Percentiles rank a stretch among this genome's conserved stretches.
phyloP scores from a whole-genome alignment of 2,888 invertebrate genomes.

The Thereva nobilitata region DNA sequence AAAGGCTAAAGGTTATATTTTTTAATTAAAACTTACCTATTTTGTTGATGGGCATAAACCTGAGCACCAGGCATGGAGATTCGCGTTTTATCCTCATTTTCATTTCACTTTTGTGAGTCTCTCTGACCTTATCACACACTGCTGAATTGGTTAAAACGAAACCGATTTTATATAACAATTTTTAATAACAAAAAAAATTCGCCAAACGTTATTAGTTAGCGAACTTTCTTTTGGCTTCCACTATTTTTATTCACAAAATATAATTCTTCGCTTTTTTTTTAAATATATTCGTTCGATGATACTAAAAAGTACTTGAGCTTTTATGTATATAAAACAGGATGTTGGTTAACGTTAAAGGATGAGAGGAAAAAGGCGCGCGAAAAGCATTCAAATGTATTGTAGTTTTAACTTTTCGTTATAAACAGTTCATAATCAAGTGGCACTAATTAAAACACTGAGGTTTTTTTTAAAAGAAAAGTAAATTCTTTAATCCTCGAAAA shows the following conservation, averaged over 20 bases:
- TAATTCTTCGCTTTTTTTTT: constrained; percentile 1
- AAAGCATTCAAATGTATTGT: too few species aligned
- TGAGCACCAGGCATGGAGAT: constrained; percentile 66
- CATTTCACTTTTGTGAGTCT: constrained; percentile 59
- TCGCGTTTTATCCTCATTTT: constrained; percentile 70
- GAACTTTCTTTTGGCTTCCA: constrained; percentile 7
- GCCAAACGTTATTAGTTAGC: constrained; percentile 1
- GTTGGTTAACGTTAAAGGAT: background rate
- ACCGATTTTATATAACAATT: constrained; percentile 16
- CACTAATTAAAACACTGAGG: constrained; percentile 5
- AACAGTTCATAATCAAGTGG: constrained; percentile 6
- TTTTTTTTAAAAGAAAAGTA: background rate
- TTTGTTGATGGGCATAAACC: constrained; percentile 63
- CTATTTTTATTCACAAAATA: constrained; percentile 1
- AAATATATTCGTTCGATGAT: constrained; percentile 12
- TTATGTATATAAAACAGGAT: background rate
- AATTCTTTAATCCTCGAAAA: too few species aligned
- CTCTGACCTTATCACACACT: constrained; percentile 47
- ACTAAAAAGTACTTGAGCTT: constrained; percentile 6
- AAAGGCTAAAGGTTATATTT: too few species aligned
- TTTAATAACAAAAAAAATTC: background rate
- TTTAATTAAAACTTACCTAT: constrained; percentile 45
- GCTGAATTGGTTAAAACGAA: constrained; percentile 7
- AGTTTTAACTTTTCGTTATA: background rate
- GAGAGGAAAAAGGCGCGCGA: constrained; percentile 16